Evolutionary conservation across 2,797 vertebrate species (phyloP), one percentile per base, ranked within the genome.

Genomic region (Heliangelus exortis): DNA sequence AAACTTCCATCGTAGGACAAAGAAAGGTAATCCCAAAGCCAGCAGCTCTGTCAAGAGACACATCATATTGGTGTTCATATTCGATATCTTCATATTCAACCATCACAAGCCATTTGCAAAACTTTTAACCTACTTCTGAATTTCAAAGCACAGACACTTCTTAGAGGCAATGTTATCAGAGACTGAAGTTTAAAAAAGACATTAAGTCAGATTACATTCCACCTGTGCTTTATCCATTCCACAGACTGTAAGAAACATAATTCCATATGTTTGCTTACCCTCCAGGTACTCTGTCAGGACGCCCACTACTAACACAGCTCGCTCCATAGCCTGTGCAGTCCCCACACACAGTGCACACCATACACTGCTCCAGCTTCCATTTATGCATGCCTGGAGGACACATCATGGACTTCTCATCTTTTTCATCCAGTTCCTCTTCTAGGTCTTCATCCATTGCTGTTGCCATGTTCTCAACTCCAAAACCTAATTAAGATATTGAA

Each of bases 401-500:
- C 99, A 99, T 99, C 98, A 99, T 98, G 81, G 99, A 99, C 92
- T 99, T 99, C 97, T 99, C 99, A 93, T 99, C 99, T 92, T 99
- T 99, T 79, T 99, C 99, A 95, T 99, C 99, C 29, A 99, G 96
- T 85, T 99, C 99, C 39, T 99, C 99, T 96, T 99, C 99, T 87
- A 99, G 96, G 93, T 99, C 99, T 96, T 99, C 99, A 90, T 99
- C 99, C 99, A 99, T 99, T 65, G 99, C 99, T 66, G 99, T 99
- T 94, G 99, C 99, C 99, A 99, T 99, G 96, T 98, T 99, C 97
- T 99, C 99, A 66, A 99, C 98, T 59, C 99, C 99, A 96, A 99
- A 99, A 48, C 50, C 99, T 99, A 95, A 54, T 31, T 12, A 87
- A n/a, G 68, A 55, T 53, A 94, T 57, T 41, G 36, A 92, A 91